Conservation (phyloP, 2,888 invertebrate genomes). For the Mesorhabditis spiculigera region DNA sequence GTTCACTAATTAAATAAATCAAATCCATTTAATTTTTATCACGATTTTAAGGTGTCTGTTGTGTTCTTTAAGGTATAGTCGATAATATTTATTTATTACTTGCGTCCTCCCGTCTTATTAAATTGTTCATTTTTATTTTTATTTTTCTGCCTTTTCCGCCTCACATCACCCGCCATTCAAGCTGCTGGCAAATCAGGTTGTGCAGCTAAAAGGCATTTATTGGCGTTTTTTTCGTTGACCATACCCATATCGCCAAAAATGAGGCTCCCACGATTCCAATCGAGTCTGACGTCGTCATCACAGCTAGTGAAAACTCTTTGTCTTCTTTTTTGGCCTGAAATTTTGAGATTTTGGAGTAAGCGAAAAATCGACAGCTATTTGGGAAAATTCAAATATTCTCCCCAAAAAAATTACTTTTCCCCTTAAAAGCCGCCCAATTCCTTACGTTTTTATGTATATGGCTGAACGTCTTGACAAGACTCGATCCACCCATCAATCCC, state of each 20-base stretch:
- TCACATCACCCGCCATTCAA: background rate
- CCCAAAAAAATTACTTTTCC: background rate
- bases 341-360: too few species aligned
- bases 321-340: too few species aligned
- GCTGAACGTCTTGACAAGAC: slow-evolving; percentile 1
- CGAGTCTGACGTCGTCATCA: background rate
- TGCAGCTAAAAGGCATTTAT: background rate
- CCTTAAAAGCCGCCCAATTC: too few species aligned
- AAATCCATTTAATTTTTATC: background rate
- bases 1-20: background rate
- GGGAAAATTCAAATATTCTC: background rate
- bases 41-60: background rate
- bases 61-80: too few species aligned
- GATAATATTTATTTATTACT: too few species aligned
- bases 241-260: background rate
- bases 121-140: too few species aligned
- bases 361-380: too few species aligned
- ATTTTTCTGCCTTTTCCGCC: too few species aligned
- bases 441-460: background rate
- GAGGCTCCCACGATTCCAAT: background rate
- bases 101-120: too few species aligned
- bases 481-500: background rate
- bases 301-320: slow-evolving; percentile 1
- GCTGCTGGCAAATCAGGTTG: background rate
- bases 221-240: background rate